Base-by-base conservation (phyloP, 2,113 vertebrate species). In the Mungos mungo region DNA sequence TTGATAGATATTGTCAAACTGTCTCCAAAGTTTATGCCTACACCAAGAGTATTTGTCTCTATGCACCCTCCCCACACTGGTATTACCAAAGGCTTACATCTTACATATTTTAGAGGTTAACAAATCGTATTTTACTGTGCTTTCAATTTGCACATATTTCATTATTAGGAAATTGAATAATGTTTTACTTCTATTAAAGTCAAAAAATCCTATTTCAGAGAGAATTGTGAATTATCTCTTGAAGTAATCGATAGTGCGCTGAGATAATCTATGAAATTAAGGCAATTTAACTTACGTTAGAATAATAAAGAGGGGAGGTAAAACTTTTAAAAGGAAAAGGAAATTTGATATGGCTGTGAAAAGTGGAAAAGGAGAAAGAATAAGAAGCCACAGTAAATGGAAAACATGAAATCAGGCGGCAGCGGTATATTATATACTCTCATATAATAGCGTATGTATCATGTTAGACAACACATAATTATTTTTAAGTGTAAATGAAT, bases 361-460 rank as follows among this genome's bases (percentile, higher is more conserved):
- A 95, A 83, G 25, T 33, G 50, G 33, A 8, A 92, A 92, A 72
- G 16, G 47, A 80, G 29, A 72, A 82, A 71, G 27, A 94, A 74
- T 41, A 90, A 50, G 3, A 60, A 92, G 23, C 6, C 31, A 57
- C 47, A 57, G 12, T 89, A 88, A 60, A 41, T 79, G 6, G 15
- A 96, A 87, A 68, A 63, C 25, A 94, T 74, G 47, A 87, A 76
- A 84, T 96, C n/a, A 90, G 29, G 71, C n/a, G 16, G 31, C 23
- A 85, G 29, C 69, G 33, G 29, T 65, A 35, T 74, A 41, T 3
- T 52, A 45, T 74, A 41, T 3, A 66, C 69, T 35, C 18, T 72
- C 72, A 41, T 87, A 38, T 71, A 65, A 63, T 90, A 69, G 9
- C 4, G 60, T 45, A 41, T 54, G 14, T 47, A 68, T 54, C 8